Evolutionary conservation across 2,797 vertebrate species (phyloP), one percentile per base, ranked within the genome.

Genomic region (Trichosurus vulpecula): DNA sequence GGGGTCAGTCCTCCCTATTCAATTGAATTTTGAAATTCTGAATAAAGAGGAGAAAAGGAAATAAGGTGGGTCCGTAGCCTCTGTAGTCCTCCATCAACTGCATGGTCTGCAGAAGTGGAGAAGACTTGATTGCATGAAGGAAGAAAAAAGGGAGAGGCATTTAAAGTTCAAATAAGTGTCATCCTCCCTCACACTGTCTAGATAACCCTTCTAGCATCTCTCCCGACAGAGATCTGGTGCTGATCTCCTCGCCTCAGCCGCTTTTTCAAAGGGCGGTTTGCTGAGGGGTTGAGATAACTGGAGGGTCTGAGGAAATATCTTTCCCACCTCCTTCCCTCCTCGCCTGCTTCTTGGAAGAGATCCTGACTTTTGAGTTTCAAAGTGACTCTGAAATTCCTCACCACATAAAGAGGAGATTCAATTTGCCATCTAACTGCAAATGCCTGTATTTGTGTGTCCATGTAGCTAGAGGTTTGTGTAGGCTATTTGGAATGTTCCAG

Each of bases 351-450:
- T 94, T 90, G 58, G 92, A n/a, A n/a, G n/a, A 51, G 41, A 87
- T 87, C 22, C 93, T 93, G 91, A 93, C 47, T 91, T 97, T 81
- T 52, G 30, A 90, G 52, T 90, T 90, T 4, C 35, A 4, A 54
- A 90, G 52, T 52, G 90, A 81, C 58, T 94, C 29, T 4, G 93
- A 90, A 93, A 90, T 93, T 92, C n/a, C 94, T 93, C 90, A 90
- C 16, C 41, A 74, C 25, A 89, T 47, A 66, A 92, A 95, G 90
- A 41, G 92, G 55, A 94, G 56, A 90, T 56, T 93, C 91, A 56
- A 16, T 2, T 54, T 74, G 90, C 41, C 25, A 93, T 74, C 90
- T 94, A 61, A 58, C 3, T 94, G 90, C 29, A 93, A 90, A 41
- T 5, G 2, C 51, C 89, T 52, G 66, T 81, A 90, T 53, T 13